Evolutionary conservation across 2,888 invertebrate species (phyloP).

Genomic region (Tenthredo amoena): DNA sequence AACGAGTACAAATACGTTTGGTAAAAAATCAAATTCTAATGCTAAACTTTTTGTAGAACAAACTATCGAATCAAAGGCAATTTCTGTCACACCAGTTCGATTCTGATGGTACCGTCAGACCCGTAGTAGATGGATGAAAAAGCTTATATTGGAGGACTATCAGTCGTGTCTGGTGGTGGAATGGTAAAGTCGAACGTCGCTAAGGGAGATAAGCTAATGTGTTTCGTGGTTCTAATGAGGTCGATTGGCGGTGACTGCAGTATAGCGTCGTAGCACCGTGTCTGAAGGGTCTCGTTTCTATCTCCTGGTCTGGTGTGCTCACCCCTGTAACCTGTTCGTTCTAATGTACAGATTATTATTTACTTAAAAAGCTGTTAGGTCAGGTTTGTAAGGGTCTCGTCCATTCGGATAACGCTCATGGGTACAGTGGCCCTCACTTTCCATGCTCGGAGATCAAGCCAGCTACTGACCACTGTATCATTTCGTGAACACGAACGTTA

Average conservation of each 20-base stretch:
- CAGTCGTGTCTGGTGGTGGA: conserved; percentile 27
- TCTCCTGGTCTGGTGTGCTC: conserved; percentile 64
- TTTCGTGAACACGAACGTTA: conserved; percentile 52
- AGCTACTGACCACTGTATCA: conserved; percentile 46
- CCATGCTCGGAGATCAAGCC: conserved; percentile 35
- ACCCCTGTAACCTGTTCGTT: conserved; percentile 65
- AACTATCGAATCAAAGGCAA: background rate
- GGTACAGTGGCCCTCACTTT: background rate
- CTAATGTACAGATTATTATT: conserved; percentile 72
- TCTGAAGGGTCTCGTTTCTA: conserved; percentile 25
- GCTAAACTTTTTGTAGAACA: too few relatives aligned
- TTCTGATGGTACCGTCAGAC: background rate
- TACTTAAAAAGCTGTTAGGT: conserved; percentile 72
- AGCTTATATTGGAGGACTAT: conserved; percentile 9
- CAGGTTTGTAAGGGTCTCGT: conserved; percentile 65
- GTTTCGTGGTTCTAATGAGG: conserved; percentile 74
- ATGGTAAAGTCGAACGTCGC: conserved; percentile 47
- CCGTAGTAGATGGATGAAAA: background rate
- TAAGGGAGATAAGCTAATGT: conserved; percentile 73
- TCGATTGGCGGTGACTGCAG: conserved; percentile 67
- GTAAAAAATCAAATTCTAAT: background rate
- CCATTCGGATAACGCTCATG: conserved; percentile 57
- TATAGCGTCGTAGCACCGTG: background rate
- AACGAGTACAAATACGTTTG: background rate
- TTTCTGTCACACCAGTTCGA: background rate